Base-by-base conservation (phyloP, 2,113 vertebrate species). In the Bos indicus region DNA sequence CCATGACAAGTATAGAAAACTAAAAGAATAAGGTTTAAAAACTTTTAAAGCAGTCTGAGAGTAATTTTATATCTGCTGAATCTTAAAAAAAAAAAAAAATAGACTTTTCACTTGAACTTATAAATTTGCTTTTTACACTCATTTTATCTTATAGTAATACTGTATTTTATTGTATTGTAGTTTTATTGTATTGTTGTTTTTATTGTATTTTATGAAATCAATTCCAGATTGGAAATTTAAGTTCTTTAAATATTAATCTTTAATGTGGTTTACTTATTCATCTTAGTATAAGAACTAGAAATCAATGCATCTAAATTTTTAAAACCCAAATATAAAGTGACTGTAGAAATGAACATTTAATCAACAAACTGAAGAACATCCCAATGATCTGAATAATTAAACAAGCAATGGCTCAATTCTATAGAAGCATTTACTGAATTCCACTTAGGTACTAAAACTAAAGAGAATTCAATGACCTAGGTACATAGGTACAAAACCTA, bases 201-300 rank as follows among this genome's bases (percentile, higher is more conserved):
- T 89, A 91, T n/a, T 84, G 8, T 87, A 80, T 84, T 81, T 90
- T 64, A 74, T 91, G 19, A 82, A 85, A 95, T 85, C 62, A 96
- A 90, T 86, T 83, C 26, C 62, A 91, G 28, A 81, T 48, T 95
- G n/a, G 9, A 95, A 96, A 95, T 25, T 59, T 81, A 77, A 91
- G 23, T 19, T 87, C 19, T 90, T 87, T 64, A 91, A 85, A 91
- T 25, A 77, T 78, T 91, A 91, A 83, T 59, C 17, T 87, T 91
- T 56, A 78, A 88, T 6, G 3, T 48, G 21, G 23, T 36, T 82
- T 40, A 78, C 26, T 89, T 93, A 92, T 92, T 94, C 40, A 92
- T 30, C 59, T 96, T 56, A 78, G n/a, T 21, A 90, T 59, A 91
- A 40, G 40, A 95, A 78, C 16, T 87, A 88, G 51, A 97, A 91